Evolutionary conservation across 1,140 invertebrate species (phyloP).

Genomic region (Leptopilina clavipes): DNA sequence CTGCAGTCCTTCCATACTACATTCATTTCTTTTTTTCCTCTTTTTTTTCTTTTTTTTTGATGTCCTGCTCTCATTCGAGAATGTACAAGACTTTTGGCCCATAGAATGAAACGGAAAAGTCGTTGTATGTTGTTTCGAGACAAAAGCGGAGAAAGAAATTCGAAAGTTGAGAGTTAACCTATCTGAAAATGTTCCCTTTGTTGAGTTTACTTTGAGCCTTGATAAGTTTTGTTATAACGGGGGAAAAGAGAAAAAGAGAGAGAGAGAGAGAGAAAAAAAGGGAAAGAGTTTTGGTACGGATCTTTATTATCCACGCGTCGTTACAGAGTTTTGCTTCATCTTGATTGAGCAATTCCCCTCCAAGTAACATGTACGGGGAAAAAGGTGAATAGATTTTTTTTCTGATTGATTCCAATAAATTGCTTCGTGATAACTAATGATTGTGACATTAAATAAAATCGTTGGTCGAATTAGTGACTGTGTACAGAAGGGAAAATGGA

Average conservation of each 20-base stretch:
- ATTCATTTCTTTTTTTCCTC: no score
- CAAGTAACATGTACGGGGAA: not conserved
- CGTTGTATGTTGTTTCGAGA: constrained; percentile 18
- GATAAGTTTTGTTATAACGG: constrained; percentile 1
- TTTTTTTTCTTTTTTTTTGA: no score
- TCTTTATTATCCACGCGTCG: constrained; percentile 42
- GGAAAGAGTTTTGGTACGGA: not conserved
- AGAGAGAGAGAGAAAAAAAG: no score
- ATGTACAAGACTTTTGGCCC: not conserved
- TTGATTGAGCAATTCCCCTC: constrained; percentile 35
- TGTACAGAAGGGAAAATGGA: constrained; percentile 44
- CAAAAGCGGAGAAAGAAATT: constrained; percentile 14
- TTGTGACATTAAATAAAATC: constrained; percentile 52
- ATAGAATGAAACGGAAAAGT: not conserved
- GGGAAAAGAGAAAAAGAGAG: no score
- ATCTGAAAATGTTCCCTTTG: constrained; percentile 27
- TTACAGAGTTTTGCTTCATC: constrained; percentile 34
- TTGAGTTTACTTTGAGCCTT: constrained; percentile 17
- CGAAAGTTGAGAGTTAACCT: not conserved
- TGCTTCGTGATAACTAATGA: constrained; percentile 53
- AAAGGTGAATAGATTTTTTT: constrained; percentile 34
- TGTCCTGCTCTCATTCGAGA: not conserved
- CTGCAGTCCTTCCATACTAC: not conserved
- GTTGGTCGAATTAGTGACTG: constrained; percentile 42
- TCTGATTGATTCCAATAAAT: constrained; percentile 39